Percentiles rank a stretch among this genome's conserved stretches.
These are phyloP conservation scores for Eupsittula cactorum DNA, from an alignment of 2,113 vertebrate species.

Conservation along the genomic window DNA sequence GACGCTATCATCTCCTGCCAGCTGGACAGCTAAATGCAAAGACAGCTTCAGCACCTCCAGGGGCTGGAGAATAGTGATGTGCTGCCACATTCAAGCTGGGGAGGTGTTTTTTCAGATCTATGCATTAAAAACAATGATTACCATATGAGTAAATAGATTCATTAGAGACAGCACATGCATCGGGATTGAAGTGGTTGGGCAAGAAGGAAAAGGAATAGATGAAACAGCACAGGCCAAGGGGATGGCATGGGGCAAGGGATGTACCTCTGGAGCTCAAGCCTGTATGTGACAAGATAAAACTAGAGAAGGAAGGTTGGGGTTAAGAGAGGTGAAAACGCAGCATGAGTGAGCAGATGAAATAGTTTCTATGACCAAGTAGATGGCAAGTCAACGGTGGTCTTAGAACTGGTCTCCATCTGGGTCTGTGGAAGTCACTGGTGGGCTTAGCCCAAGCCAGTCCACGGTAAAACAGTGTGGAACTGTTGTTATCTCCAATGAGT, in stretches of 20 bases:
- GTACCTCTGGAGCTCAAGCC: neutral
- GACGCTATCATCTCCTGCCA: neutral
- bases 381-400: neutral
- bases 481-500: neutral
- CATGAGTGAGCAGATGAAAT: neutral
- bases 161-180: neutral
- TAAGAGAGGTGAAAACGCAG: neutral
- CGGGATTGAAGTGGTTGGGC: neutral
- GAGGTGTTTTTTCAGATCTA: neutral
- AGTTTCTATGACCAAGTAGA: neutral
- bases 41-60: neutral
- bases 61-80: neutral
- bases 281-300: neutral
- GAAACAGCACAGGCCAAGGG: neutral
- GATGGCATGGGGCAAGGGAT: neutral
- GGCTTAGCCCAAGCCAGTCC: neutral
- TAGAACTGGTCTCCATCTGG: no score
- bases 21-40: neutral
- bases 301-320: neutral
- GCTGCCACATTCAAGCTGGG: neutral
- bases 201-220: neutral
- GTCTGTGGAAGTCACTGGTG: neutral
- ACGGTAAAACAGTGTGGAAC: neutral
- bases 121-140: neutral
- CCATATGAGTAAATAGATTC: neutral